A percentile compares a stretch with the other conserved stretches of the same genome.
phyloP scores from a whole-genome alignment of 2,797 vertebrate genomes.

The Mico argentatus region DNA sequence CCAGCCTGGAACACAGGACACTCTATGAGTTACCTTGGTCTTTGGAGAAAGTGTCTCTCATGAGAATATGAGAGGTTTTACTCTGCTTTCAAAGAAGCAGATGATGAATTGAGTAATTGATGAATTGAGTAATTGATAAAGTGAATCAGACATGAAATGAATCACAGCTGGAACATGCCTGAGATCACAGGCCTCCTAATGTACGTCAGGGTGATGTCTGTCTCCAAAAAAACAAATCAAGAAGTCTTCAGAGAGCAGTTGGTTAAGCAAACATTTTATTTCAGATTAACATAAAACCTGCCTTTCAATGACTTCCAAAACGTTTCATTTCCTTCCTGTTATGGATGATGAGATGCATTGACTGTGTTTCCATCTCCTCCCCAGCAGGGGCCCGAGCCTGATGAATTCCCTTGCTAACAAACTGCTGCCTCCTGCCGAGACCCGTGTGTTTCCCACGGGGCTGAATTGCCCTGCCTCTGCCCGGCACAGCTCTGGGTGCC shows the following conservation, averaged over 20 bases:
- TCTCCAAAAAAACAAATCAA: slow-evolving; percentile 16
- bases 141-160: not conserved
- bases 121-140: not conserved
- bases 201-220: not conserved
- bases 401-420: not conserved
- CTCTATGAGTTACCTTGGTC: not conserved
- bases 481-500: not conserved
- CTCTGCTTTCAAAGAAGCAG: not conserved
- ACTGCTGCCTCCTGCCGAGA: slow-evolving; percentile 14
- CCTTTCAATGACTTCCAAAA: slow-evolving; percentile 44
- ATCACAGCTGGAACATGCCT: not conserved
- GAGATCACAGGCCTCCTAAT: not conserved
- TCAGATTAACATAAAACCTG: slow-evolving; percentile 58
- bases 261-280: slow-evolving; percentile 52
- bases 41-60: not conserved
- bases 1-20: not conserved
- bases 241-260: slow-evolving; percentile 22
- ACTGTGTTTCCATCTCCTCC: slow-evolving; percentile 39
- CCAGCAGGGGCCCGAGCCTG: slow-evolving; percentile 36
- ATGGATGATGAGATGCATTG: slow-evolving; percentile 24
- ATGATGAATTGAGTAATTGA: not conserved
- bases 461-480: not conserved
- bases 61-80: not conserved
- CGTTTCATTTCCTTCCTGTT: slow-evolving; percentile 50
- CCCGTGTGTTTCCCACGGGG: not conserved